Base-by-base conservation (phyloP, 2,113 vertebrate genomes). In the Daubentonia madagascariensis region DNA sequence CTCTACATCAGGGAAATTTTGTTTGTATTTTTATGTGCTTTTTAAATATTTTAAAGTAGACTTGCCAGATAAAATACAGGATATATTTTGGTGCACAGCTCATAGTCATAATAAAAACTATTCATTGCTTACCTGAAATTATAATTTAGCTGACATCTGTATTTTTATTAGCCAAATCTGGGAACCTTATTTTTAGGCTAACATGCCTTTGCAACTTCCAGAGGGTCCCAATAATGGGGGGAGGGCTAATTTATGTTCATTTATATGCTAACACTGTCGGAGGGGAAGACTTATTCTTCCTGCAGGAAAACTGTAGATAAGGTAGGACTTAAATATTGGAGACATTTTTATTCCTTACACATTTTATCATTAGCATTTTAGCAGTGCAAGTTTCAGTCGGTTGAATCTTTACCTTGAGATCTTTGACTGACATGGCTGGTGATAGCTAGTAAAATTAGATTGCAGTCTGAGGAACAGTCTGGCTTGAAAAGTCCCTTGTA, bases 151-250 rank as follows among this genome's bases (percentile, higher is more conserved):
- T 76, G 37, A 40, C 20, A 61, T 61, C 9, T 80, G 13, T 78
- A 85, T 90, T 97, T 92, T 95, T 65, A 59, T 88, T 96, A 90
- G 48, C 50, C 90, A 88, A 83, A 43, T 65, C 40, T 72, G 50
- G 25, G 40, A 72, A 67, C 3, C 23, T 40, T 84, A 32, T 48
- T 83, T 94, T 89, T 89, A 93, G 7, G 6, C 65, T 57, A 88
- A 73, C 12, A 20, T 10, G 57, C 9, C 28, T 96, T 90, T 68
- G 86, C 54, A 65, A 79, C 8, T 73, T 89, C 59, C 37, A 91
- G 73, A 75, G 16, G 14, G 59, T 89, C n/a, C 50, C 13, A 89
- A 22, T 89, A 43, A 59, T 13, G 5, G 5, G 5, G 17, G 8
- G 20, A 13, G 18, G 20, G 2, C 2, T 70, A 70, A 79, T 63